phyloP scores from a whole-genome alignment of 2,797 vertebrate genomes.

The Champsocephalus gunnari region DNA sequence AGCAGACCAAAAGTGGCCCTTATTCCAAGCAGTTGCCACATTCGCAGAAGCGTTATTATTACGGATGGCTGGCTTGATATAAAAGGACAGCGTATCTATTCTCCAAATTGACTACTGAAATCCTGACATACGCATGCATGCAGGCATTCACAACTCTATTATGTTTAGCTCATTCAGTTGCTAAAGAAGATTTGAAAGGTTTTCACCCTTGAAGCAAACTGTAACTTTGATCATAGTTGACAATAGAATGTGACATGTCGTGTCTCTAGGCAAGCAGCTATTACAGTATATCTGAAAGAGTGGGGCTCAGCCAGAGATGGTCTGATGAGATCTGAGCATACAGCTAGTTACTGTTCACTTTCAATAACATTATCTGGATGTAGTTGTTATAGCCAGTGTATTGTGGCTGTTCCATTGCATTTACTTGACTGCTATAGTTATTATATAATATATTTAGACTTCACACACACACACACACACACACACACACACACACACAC shows the following conservation, averaged over 20 bases:
- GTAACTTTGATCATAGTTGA: slow-evolving; percentile 17
- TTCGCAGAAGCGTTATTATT: slow-evolving; percentile 41
- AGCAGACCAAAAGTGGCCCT: slow-evolving; percentile 44
- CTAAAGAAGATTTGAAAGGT: slow-evolving; percentile 8
- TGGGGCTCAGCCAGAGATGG: slow-evolving; percentile 4
- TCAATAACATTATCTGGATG: slow-evolving; percentile 11
- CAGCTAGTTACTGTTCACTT: slow-evolving; percentile 4
- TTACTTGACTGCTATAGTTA: not conserved
- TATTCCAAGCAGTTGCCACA: slow-evolving; percentile 39
- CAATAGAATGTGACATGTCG: slow-evolving; percentile 6
- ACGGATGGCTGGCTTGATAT: slow-evolving; percentile 29
- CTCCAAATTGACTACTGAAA: slow-evolving; percentile 21
- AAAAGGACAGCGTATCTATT: slow-evolving; percentile 43
- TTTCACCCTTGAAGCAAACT: slow-evolving; percentile 14
- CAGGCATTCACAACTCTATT: slow-evolving; percentile 5
- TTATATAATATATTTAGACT: not conserved
- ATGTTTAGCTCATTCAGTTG: slow-evolving; percentile 10
- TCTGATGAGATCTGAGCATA: slow-evolving; percentile 5
- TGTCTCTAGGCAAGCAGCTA: slow-evolving; percentile 22
- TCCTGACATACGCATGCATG: slow-evolving; percentile 25
- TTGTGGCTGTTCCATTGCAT: not conserved
- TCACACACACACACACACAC: not conserved
- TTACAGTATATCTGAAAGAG: slow-evolving; percentile 28
- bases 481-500: too few species aligned
- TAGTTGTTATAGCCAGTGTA: not conserved